Conservation (phyloP, 2,888 invertebrate species). For the Lochmaea crataegi region DNA sequence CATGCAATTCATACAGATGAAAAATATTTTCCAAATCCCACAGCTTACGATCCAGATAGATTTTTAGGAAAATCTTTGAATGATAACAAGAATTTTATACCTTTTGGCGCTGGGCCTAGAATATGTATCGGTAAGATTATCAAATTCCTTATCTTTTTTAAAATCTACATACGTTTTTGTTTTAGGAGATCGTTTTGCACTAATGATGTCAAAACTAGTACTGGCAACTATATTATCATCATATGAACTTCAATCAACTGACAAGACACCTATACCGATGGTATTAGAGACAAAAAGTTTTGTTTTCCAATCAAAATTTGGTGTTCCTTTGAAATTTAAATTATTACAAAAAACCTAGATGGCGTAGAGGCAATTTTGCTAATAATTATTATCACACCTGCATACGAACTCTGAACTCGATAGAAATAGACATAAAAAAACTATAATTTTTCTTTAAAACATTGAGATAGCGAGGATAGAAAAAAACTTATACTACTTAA, state of each 20-base stretch:
- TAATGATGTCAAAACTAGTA: constrained; percentile 44
- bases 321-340: constrained; percentile 45
- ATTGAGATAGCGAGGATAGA: no score
- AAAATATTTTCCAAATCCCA: constrained; percentile 57
- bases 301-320: constrained; percentile 44
- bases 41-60: constrained; percentile 49
- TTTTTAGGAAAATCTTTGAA: constrained; percentile 45
- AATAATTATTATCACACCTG: no score
- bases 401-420: no score
- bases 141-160: no score
- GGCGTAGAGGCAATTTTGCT: no score
- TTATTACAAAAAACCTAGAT: neutral
- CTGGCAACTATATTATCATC: constrained; percentile 44
- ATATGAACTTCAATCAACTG: constrained; percentile 41
- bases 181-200: constrained; percentile 49
- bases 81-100: constrained; percentile 45
- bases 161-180: no score
- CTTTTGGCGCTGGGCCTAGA: constrained; percentile 61
- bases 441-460: no score
- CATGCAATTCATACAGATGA: constrained; percentile 56
- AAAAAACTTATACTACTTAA: no score
- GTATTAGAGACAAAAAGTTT: constrained; percentile 46
- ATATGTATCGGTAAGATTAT: constrained; percentile 59
- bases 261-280: constrained; percentile 46
- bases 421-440: no score